phyloP scores from a whole-genome alignment of 2,888 invertebrate genomes.

The Tethea ocularis region DNA sequence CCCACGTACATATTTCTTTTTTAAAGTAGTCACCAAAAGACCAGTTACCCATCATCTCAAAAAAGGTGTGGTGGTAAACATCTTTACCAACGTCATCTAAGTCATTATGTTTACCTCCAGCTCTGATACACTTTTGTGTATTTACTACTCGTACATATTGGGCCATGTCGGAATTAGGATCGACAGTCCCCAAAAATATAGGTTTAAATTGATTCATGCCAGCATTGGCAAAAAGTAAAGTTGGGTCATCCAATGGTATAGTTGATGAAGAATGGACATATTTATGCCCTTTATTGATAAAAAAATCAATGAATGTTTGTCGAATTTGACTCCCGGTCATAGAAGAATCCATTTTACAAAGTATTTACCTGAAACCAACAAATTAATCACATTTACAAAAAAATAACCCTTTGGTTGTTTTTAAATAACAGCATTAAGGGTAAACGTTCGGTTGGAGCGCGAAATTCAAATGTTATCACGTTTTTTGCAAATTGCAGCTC shows the following conservation, averaged over 20 bases:
- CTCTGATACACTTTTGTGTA: constrained; percentile 99
- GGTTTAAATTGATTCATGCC: constrained; percentile 99
- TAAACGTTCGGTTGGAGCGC: too few species aligned
- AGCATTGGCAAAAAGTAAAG: constrained; percentile 98
- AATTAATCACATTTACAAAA: constrained; percentile 13
- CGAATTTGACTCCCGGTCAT: constrained; percentile 92
- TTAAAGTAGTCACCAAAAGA: constrained; percentile 99
- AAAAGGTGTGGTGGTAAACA: constrained; percentile 99
- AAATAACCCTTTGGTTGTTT: too few species aligned
- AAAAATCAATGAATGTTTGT: constrained; percentile 94
- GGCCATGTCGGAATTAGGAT: constrained; percentile 98
- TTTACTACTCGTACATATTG: constrained; percentile 95
- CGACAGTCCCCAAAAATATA: constrained; percentile 97
- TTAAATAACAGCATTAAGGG: not conserved
- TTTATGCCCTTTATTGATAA: constrained; percentile 92
- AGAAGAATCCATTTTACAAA: constrained; percentile 76
- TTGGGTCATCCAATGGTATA: constrained; percentile 98
- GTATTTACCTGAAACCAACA: constrained; percentile 37
- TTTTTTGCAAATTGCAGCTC: too few species aligned
- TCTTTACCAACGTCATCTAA: constrained; percentile 99
- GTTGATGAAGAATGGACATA: constrained; percentile 99
- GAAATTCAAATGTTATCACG: too few species aligned
- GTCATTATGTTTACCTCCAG: constrained; percentile 99
- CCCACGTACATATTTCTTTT: constrained; percentile 98
- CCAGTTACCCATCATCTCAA: constrained; percentile 99